phyloP scores from a whole-genome alignment of 2,888 invertebrate species.

The Cephalotes varians region DNA sequence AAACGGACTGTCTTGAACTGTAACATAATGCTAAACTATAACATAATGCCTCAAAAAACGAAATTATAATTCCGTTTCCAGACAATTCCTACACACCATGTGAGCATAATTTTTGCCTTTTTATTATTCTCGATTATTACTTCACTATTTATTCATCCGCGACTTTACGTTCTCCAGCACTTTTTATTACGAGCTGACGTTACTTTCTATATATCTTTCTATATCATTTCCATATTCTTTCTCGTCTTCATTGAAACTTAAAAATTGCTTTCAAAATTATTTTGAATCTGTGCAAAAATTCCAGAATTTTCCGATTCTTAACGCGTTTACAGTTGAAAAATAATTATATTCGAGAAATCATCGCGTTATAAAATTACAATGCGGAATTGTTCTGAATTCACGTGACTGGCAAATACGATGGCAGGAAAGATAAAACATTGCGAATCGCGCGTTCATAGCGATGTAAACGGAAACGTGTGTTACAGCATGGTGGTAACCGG shows the following conservation, averaged over 20 bases:
- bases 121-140: constrained; percentile 6
- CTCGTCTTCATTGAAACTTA: background rate
- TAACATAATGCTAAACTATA: constrained; percentile 10
- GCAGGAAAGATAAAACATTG: constrained; percentile 10
- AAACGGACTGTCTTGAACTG: background rate
- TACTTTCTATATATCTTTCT: constrained; percentile 6
- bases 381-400: background rate
- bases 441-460: background rate
- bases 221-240: background rate
- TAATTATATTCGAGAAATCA: background rate
- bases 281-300: background rate
- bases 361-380: background rate
- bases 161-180: constrained; percentile 5
- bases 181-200: background rate
- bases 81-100: background rate
- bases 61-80: background rate
- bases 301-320: background rate
- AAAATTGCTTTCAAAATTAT: background rate
- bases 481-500: constrained; percentile 9
- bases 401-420: background rate
- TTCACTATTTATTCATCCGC: constrained; percentile 6
- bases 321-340: background rate
- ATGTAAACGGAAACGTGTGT: constrained; percentile 27
- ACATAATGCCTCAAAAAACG: constrained; percentile 12
- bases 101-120: background rate